Percentiles rank a stretch among this genome's conserved stretches.
phyloP scores from a whole-genome alignment of 2,888 invertebrate genomes.

The Spilosoma lubricipeda region DNA sequence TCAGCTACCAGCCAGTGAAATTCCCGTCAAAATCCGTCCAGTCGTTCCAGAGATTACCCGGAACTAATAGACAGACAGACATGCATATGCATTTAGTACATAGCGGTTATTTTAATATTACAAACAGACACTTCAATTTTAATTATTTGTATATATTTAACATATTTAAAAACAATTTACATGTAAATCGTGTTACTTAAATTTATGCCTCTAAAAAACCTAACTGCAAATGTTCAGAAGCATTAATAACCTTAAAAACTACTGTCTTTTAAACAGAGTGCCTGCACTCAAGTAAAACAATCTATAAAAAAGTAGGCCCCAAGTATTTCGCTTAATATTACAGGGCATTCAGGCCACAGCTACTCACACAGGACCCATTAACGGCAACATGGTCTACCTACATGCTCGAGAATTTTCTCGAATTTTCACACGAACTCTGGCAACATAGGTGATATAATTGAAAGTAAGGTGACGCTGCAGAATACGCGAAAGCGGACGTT shows the following conservation, averaged over 20 bases:
- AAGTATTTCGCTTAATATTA: slow-evolving; percentile 20
- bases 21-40: too few species aligned
- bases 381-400: slow-evolving; percentile 32
- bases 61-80: too few species aligned
- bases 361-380: slow-evolving; percentile 45
- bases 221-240: neutral
- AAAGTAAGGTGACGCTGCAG: slow-evolving; percentile 33
- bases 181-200: neutral
- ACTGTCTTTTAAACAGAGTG: neutral
- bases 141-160: too few species aligned
- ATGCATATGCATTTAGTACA: too few species aligned
- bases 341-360: slow-evolving; percentile 33
- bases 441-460: slow-evolving; percentile 51
- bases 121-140: too few species aligned
- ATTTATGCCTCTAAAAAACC: neutral
- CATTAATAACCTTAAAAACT: neutral
- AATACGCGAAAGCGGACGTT: slow-evolving; percentile 15
- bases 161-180: neutral
- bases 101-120: too few species aligned
- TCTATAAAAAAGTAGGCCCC: neutral
- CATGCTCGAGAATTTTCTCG: slow-evolving; percentile 39
- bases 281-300: slow-evolving; percentile 11
- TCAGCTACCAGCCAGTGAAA: too few species aligned
- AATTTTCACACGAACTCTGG: slow-evolving; percentile 49
- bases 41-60: too few species aligned